Conservation (phyloP, 2,888 invertebrate genomes). For the Dusona sp. region DNA sequence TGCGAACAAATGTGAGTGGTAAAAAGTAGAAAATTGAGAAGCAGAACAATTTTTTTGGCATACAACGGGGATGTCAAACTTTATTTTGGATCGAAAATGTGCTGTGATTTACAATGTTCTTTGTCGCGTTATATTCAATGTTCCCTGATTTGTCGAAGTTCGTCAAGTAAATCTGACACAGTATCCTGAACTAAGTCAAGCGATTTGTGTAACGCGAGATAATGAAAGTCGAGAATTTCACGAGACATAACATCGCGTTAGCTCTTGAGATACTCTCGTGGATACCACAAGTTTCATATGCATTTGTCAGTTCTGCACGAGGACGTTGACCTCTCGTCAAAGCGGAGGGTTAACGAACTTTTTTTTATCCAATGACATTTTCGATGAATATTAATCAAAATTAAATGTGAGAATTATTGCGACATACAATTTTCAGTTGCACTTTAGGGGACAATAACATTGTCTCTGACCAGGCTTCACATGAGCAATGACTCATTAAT, state of each 20-base stretch:
- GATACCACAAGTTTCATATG: background rate
- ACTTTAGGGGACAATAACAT: background rate
- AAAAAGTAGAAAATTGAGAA: background rate
- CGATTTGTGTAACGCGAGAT: constrained; percentile 55
- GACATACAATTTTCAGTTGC: background rate
- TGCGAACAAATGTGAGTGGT: background rate
- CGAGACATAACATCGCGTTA: constrained; percentile 37
- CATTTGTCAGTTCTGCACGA: background rate
- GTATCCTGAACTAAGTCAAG: background rate
- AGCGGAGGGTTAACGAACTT: constrained; percentile 8
- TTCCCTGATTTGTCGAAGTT: background rate
- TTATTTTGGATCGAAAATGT: background rate
- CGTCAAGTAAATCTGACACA: background rate
- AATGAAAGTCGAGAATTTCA: constrained; percentile 41
- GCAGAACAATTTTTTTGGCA: no score
- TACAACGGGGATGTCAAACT: background rate
- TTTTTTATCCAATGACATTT: background rate
- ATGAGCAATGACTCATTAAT: background rate
- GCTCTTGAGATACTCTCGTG: constrained; percentile 1
- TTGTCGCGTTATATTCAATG: background rate
- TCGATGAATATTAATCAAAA: constrained; percentile 4
- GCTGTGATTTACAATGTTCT: background rate
- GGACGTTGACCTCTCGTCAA: constrained; percentile 5
- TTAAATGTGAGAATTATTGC: background rate
- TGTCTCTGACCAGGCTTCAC: background rate